phyloP scores from a whole-genome alignment of 1,140 invertebrate genomes.

The Eulimnadia texana region DNA sequence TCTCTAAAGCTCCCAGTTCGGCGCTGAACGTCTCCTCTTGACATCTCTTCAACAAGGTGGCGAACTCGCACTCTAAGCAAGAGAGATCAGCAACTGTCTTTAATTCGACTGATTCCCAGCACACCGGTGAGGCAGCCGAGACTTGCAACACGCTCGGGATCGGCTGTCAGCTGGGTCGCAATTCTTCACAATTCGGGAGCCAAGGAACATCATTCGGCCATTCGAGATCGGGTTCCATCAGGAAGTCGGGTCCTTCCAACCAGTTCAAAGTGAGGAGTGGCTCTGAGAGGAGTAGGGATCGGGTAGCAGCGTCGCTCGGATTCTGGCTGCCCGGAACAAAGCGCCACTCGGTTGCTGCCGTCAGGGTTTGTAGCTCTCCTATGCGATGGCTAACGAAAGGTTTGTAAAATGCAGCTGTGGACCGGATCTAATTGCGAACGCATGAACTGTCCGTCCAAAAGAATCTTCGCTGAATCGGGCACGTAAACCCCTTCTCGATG shows the following conservation, averaged over 20 bases:
- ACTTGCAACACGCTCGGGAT: background rate
- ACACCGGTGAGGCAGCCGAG: background rate
- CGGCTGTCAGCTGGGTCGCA: background rate
- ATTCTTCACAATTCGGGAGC: background rate
- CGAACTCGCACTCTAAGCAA: background rate
- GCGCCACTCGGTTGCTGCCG: background rate
- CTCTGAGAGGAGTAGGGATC: background rate
- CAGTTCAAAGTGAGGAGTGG: background rate
- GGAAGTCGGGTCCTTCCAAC: background rate
- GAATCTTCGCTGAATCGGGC: background rate
- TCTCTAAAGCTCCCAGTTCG: background rate
- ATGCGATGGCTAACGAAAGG: slow-evolving; percentile 1
- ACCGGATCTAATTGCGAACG: background rate
- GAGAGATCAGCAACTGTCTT: background rate
- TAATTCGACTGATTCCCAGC: background rate
- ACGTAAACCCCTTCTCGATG: background rate
- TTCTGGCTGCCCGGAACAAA: background rate
- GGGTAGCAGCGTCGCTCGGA: background rate
- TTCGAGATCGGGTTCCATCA: background rate
- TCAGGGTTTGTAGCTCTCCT: slow-evolving; percentile 4
- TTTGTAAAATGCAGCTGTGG: background rate
- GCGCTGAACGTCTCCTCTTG: slow-evolving; percentile 1
- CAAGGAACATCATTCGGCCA: slow-evolving; percentile 4
- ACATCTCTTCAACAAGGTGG: background rate
- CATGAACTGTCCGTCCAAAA: slow-evolving; percentile 9